Conservation (phyloP, 2,888 invertebrate species). For the Volucella inflata region DNA sequence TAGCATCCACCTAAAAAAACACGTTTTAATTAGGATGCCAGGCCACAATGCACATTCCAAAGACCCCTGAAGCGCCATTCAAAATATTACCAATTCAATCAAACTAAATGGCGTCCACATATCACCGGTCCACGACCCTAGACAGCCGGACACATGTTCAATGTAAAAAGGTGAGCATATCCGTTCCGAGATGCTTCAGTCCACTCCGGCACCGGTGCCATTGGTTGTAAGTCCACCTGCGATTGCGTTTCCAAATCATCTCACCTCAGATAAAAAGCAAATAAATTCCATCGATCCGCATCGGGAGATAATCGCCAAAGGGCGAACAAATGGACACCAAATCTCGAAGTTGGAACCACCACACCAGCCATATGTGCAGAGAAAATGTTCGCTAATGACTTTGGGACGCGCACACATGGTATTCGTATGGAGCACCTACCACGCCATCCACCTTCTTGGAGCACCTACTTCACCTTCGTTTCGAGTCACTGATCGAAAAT, state of each 20-base stretch:
- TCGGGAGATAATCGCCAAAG: slow-evolving; percentile 71
- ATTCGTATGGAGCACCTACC: too few species aligned
- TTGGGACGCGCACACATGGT: slow-evolving; percentile 41
- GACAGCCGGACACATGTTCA: slow-evolving; percentile 51
- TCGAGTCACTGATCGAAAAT: slow-evolving; percentile 42
- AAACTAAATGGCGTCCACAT: slow-evolving; percentile 71
- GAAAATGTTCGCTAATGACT: slow-evolving; percentile 69
- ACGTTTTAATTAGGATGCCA: slow-evolving; percentile 58
- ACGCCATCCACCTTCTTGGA: neutral
- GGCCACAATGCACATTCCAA: slow-evolving; percentile 28
- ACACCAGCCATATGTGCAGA: slow-evolving; percentile 66
- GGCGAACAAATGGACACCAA: slow-evolving; percentile 68
- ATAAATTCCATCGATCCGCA: slow-evolving; percentile 73
- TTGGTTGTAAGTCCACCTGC: slow-evolving; percentile 44
- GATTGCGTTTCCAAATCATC: slow-evolving; percentile 64
- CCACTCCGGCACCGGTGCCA: neutral
- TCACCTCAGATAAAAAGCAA: slow-evolving; percentile 67
- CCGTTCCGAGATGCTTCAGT: neutral
- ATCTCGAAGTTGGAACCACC: slow-evolving; percentile 26
- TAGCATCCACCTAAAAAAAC: slow-evolving; percentile 27
- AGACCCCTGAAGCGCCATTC: slow-evolving; percentile 59
- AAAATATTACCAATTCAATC: slow-evolving; percentile 72
- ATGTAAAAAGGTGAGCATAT: slow-evolving; percentile 44
- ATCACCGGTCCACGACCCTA: slow-evolving; percentile 36
- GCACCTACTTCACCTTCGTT: neutral